Conservation (phyloP, 2,888 invertebrate genomes). For the Athetis lepigone region DNA sequence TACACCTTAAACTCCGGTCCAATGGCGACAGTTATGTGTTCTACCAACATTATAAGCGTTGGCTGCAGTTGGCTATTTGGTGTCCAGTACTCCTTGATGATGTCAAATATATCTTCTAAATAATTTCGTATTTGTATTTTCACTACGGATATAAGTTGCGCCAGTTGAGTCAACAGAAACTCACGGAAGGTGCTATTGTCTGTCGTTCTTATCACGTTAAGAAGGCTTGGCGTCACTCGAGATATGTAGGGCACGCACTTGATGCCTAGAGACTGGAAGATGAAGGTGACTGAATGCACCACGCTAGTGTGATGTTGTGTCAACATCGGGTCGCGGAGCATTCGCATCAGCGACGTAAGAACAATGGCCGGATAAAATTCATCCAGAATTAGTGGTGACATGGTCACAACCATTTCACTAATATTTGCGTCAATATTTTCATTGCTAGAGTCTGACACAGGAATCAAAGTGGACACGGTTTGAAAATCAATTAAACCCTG, state of each 20-base stretch:
- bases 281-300: constrained; percentile 98
- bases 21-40: constrained; percentile 97
- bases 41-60: constrained; percentile 96
- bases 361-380: constrained; percentile 99
- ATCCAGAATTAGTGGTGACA: constrained; percentile 96
- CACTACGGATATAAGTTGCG: constrained; percentile 97
- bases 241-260: constrained; percentile 98
- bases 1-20: constrained; percentile 99
- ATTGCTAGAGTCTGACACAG: constrained; percentile 93
- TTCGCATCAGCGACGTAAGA: constrained; percentile 98
- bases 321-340: constrained; percentile 97
- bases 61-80: constrained; percentile 95
- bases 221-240: constrained; percentile 96
- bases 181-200: constrained; percentile 95
- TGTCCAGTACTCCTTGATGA: constrained; percentile 98
- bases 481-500: constrained; percentile 97
- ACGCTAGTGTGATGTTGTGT: constrained; percentile 98
- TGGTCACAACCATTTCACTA: constrained; percentile 98
- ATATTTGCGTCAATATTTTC: constrained; percentile 92
- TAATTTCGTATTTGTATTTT: constrained; percentile 99
- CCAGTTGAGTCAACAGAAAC: constrained; percentile 98
- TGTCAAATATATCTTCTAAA: constrained; percentile 97
- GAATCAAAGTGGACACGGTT: constrained; percentile 94
- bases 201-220: constrained; percentile 97
- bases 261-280: constrained; percentile 98